Evolutionary conservation across 2,113 vertebrate genomes (phyloP).

Genomic region (Siniperca chuatsi): DNA sequence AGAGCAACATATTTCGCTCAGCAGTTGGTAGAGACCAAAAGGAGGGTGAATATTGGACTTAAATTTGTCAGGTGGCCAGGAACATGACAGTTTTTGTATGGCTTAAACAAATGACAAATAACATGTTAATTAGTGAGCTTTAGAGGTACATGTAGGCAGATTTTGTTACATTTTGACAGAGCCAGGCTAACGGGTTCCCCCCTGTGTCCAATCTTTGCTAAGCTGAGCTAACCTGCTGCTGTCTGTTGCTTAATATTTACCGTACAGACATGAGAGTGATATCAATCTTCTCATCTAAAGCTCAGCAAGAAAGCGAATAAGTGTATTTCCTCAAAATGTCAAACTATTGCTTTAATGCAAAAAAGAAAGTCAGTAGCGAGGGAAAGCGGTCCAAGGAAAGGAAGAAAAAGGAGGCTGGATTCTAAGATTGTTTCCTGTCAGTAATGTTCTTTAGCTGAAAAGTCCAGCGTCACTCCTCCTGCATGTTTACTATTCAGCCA

Average conservation of each 20-base stretch:
- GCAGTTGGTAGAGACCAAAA: background rate
- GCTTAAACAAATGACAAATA: background rate
- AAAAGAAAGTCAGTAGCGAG: background rate
- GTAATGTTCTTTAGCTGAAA: background rate
- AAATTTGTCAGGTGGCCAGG: background rate
- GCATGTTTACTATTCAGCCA: constrained; percentile 14
- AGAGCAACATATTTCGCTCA: background rate
- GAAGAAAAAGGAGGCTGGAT: background rate
- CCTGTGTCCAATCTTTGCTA: background rate
- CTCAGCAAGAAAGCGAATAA: background rate
- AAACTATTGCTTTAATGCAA: background rate
- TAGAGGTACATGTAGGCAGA: background rate
- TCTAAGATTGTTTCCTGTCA: background rate
- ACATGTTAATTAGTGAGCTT: too few relatives aligned
- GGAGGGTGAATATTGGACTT: background rate
- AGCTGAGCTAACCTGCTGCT: background rate
- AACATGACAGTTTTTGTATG: background rate
- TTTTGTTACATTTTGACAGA: background rate
- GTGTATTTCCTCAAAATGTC: background rate
- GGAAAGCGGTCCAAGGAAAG: too few relatives aligned
- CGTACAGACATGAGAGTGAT: background rate
- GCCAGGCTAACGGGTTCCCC: background rate
- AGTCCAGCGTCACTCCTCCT: constrained; percentile 20
- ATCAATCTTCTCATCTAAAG: background rate
- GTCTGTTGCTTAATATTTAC: background rate